Evolutionary conservation across 2,113 vertebrate species (phyloP).

Genomic region (Nesogale talazaci): DNA sequence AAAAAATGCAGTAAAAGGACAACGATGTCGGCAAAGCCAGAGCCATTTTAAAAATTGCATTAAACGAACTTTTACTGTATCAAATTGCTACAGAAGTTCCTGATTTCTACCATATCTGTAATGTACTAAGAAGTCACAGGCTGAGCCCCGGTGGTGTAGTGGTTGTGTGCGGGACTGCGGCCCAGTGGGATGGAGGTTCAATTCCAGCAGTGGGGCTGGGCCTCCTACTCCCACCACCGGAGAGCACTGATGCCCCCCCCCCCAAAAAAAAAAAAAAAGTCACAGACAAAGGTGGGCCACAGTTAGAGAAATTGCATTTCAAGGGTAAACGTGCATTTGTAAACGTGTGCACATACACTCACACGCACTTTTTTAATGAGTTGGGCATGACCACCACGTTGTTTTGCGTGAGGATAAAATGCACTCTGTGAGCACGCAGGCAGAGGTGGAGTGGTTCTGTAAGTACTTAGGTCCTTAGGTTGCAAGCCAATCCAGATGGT

Average conservation of each 20-base stretch:
- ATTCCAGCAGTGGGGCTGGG: too few relatives aligned
- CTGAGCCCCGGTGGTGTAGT: too few relatives aligned
- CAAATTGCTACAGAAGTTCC: neutral
- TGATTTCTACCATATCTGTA: conserved; percentile 23
- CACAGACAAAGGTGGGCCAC: neutral
- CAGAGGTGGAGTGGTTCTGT: conserved; percentile 11
- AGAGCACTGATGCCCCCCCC: too few relatives aligned
- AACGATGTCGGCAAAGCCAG: neutral
- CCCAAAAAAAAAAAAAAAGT: too few relatives aligned
- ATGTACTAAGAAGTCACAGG: too few relatives aligned
- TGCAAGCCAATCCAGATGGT: conserved; percentile 49
- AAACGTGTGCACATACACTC: neutral
- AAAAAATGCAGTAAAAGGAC: conserved; percentile 34
- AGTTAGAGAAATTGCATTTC: neutral
- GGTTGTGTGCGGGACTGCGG: too few relatives aligned
- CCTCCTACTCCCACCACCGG: too few relatives aligned
- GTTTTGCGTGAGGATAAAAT: conserved; percentile 35
- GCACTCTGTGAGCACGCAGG: conserved; percentile 20
- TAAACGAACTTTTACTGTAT: neutral
- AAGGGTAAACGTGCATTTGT: neutral
- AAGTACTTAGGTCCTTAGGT: conserved; percentile 36
- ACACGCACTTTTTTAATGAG: neutral
- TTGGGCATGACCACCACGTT: neutral
- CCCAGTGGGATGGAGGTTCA: too few relatives aligned
- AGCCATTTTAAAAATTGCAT: neutral